Base-by-base conservation (phyloP, 2,797 vertebrate genomes). In the Gymnoscopelus microlampas region DNA sequence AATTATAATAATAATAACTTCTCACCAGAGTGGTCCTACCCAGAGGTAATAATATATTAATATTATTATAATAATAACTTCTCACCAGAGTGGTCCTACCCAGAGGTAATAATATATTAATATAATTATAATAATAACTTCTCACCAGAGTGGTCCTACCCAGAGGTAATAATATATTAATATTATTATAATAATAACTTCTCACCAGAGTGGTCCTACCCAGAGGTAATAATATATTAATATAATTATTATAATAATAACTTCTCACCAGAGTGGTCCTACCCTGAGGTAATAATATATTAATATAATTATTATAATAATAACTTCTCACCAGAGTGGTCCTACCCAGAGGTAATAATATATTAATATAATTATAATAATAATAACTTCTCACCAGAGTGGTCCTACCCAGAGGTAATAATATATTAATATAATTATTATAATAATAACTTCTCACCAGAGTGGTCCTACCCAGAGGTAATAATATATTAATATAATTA, bases 321-420 rank as follows among this genome's bases (percentile, higher is more conserved):
- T n/a, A n/a, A 97, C 85, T 97, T 96, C 86, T 96, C 95, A 8
- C 96, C 96, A 0, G 95, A 96, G 80, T 97, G 96, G 96, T 96
- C 96, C 1, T 96, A 96, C 77, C 95, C 95, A 0, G 95, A 96
- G 95, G 95, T 96, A 19, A 19, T 19, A 19, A 19, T 19, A 19
- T 19, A 19, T 1, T 19, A 19, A 19, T 19, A n/a, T n/a, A n/a
- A n/a, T n/a, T n/a, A n/a, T n/a, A n/a, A n/a, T n/a, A n/a, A n/a
- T n/a, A n/a, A n/a, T n/a, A n/a, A 97, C 85, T 97, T 96, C 86
- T 96, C 95, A 8, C 96, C 96, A 0, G 95, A 96, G 80, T 97
- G 96, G 96, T 96, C 96, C 1, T 96, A 96, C 77, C 95, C 95
- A 0, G 95, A 96, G 95, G 95, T 96, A 19, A 19, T 19, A 19